Evolutionary conservation across 1,140 invertebrate species (phyloP).

Genomic region (Callitettix versicolor): DNA sequence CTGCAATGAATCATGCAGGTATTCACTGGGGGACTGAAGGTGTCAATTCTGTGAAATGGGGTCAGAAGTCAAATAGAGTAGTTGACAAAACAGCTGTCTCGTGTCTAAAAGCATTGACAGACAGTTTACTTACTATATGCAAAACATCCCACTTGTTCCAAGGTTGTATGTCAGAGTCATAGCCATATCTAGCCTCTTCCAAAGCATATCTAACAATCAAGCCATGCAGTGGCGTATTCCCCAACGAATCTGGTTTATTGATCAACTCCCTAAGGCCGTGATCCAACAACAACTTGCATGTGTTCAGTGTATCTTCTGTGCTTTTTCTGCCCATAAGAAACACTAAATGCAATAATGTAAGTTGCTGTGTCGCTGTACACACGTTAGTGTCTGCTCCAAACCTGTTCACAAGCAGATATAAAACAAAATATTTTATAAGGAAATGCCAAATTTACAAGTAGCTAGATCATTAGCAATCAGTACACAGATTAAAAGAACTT

Average conservation of each 20-base stretch:
- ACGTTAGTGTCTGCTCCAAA: constrained; percentile 56
- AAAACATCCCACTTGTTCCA: constrained; percentile 65
- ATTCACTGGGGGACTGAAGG: no score
- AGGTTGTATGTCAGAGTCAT: constrained; percentile 38
- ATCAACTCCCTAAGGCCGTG: constrained; percentile 56
- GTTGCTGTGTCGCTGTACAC: constrained; percentile 58
- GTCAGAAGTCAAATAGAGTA: no score
- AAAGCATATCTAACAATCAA: constrained; percentile 55
- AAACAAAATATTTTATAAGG: no score
- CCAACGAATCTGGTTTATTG: constrained; percentile 58
- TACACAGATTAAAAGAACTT: no score
- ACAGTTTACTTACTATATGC: constrained; percentile 47
- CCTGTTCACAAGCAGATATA: constrained; percentile 20
- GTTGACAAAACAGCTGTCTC: no score
- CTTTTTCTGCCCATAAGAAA: constrained; percentile 51
- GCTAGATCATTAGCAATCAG: no score
- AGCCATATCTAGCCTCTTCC: constrained; percentile 57
- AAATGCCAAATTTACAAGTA: no score
- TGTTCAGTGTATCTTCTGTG: constrained; percentile 55
- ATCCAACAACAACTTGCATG: constrained; percentile 50
- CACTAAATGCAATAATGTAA: constrained; percentile 57
- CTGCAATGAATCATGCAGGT: no score
- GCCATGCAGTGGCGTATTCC: constrained; percentile 51
- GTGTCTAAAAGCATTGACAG: no score
- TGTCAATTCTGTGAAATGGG: no score